phyloP scores from a whole-genome alignment of 2,797 vertebrate genomes.

The Pteronotus mesoamericanus region DNA sequence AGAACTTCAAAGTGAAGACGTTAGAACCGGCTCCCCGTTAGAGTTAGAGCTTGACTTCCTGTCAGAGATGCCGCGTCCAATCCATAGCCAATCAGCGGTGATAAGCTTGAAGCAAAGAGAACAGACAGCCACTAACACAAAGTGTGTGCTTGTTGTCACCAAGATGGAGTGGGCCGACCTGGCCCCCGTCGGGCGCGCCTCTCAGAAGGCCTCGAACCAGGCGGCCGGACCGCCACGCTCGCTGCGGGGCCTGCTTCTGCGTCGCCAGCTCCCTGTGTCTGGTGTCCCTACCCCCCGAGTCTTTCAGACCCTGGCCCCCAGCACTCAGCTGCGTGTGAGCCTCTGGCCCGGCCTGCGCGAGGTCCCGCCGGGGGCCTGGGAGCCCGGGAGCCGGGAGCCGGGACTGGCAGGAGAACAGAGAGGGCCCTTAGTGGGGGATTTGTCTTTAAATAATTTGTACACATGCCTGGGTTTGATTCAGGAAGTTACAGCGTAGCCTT shows the following conservation, averaged over 20 bases:
- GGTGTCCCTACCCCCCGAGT: background rate
- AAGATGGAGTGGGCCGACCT: constrained; percentile 19
- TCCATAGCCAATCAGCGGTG: background rate
- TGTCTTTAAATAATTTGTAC: too few relatives aligned
- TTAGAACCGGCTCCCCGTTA: background rate
- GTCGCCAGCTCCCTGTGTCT: background rate
- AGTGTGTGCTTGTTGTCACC: constrained; percentile 19
- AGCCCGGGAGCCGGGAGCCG: too few relatives aligned
- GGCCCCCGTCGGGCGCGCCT: background rate
- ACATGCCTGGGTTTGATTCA: too few relatives aligned
- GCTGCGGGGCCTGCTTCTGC: background rate
- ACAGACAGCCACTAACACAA: constrained; percentile 35
- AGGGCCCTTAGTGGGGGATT: too few relatives aligned
- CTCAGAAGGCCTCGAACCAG: background rate
- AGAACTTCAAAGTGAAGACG: background rate
- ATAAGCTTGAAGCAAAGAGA: constrained; percentile 8
- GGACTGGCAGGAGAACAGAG: too few relatives aligned
- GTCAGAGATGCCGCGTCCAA: background rate
- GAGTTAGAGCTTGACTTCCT: background rate
- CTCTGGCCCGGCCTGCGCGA: too few relatives aligned
- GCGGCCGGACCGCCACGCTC: background rate
- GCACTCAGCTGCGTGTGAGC: background rate
- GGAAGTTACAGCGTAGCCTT: too few relatives aligned
- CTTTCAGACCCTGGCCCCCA: background rate
- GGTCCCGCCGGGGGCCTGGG: too few relatives aligned